phyloP scores from a whole-genome alignment of 2,888 invertebrate genomes.

The Nymphalis polychloros region DNA sequence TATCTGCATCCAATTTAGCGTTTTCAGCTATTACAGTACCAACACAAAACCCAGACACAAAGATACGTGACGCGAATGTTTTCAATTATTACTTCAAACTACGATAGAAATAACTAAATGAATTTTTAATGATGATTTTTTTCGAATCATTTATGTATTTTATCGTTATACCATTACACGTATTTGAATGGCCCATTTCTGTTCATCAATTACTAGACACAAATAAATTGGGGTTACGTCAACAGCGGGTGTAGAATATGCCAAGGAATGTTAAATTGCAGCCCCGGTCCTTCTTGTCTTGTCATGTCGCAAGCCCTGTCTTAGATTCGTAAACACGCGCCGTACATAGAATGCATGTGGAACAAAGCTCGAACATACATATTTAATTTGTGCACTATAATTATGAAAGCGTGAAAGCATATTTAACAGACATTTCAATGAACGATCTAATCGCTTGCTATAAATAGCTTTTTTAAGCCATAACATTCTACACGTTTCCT shows the following conservation, averaged over 20 bases:
- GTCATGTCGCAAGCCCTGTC: constrained; percentile 16
- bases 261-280: constrained; percentile 29
- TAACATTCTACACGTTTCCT: not conserved
- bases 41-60: too few species aligned
- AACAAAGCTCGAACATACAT: constrained; percentile 15
- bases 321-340: constrained; percentile 5
- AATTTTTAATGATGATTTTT: too few species aligned
- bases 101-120: too few species aligned
- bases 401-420: constrained; percentile 6
- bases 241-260: constrained; percentile 18
- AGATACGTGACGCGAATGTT: too few species aligned
- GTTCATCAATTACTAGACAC: constrained; percentile 13
- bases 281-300: constrained; percentile 22
- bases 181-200: not conserved
- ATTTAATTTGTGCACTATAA: constrained; percentile 9
- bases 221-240: constrained; percentile 24
- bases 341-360: constrained; percentile 1
- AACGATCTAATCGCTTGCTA: constrained; percentile 13
- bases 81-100: too few species aligned
- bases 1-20: too few species aligned
- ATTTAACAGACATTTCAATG: constrained; percentile 7
- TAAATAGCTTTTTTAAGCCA: not conserved
- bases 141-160: not conserved
- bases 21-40: too few species aligned
- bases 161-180: not conserved